Evolutionary conservation across 2,113 vertebrate species (phyloP).

Genomic region (Heterotis niloticus): DNA sequence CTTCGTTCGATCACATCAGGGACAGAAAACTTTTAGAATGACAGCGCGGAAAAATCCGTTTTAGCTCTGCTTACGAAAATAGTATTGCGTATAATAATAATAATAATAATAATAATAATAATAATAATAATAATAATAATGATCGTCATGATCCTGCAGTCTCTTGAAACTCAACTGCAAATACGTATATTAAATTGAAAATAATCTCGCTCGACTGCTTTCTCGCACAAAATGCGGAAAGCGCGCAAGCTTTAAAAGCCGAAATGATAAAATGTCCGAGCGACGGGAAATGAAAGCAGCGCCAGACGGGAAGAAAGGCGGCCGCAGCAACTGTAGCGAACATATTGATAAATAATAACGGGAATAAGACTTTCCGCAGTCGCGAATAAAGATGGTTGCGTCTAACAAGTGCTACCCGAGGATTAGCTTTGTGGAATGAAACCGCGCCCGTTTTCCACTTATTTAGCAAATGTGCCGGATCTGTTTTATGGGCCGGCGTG

Average conservation of each 20-base stretch:
- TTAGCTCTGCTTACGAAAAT: too few species aligned
- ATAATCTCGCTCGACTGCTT: too few species aligned
- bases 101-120: neutral
- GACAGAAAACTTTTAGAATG: too few species aligned
- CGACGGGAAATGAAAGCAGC: too few species aligned
- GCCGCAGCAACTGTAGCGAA: neutral
- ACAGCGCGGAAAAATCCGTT: too few species aligned
- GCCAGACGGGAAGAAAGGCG: too few species aligned
- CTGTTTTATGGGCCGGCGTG: neutral
- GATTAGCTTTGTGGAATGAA: slow-evolving; percentile 2
- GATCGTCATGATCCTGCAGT: neutral
- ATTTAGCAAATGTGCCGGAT: neutral
- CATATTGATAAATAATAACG: neutral
- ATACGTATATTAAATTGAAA: neutral
- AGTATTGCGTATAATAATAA: neutral
- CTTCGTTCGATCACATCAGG: too few species aligned
- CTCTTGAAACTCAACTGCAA: neutral
- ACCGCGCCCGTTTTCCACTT: slow-evolving; percentile 10
- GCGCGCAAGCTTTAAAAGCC: too few species aligned
- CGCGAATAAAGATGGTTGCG: neutral
- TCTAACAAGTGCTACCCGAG: neutral
- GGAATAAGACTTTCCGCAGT: neutral
- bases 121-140: slow-evolving; percentile 8
- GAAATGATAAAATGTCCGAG: too few species aligned
- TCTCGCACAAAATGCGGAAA: too few species aligned